Base-by-base conservation (phyloP, 23 tunicate species). In the Phallusia fumigata region DNA sequence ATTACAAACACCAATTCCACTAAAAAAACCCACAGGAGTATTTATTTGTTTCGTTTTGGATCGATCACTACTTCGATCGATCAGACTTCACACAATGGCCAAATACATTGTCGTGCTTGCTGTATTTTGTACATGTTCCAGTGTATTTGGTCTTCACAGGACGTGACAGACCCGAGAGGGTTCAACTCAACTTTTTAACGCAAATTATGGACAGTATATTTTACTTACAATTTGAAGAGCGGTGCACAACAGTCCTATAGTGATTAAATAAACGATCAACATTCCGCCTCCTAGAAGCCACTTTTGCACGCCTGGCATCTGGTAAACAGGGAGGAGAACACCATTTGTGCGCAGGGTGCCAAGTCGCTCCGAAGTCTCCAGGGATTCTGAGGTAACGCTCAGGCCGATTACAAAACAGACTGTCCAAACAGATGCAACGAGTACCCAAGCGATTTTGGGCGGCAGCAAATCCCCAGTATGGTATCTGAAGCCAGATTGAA, bases 401-500 rank as follows among this genome's bases (percentile, higher is more conserved):
- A 91, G 78, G 30, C 79, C 90, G 1, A 86, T 74, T 45, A 91
- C 87, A 75, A 91, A 79, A 52, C 90, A 72, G 51, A 91, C 78
- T 24, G 84, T 83, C 96, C 96, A 91, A 26, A 86, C 85, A 5
- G 86, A 79, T 12, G 36, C 85, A 36, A 85, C 31, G 11, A 91
- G 64, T 5, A 86, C 78, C 31, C 65, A 49, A 21, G 96, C 84
- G 21, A 91, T 75, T 53, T 51, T 81, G 1, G 84, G 45, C 16
- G 96, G 96, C 50, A 91, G 82, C 75, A 91, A 80, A 18, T 91
- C 96, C 24, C 90, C 90, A 65, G 85, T 91, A 75, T 91, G 96
- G 52, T 91, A 91, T 30, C 96, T 91, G 78, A 45, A 77, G 21
- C 47, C 10, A 40, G 10, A 40, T 40, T 40, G 47, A 40, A 40